phyloP scores from a whole-genome alignment of 2,888 invertebrate species.

The Ochlodes sylvanus region DNA sequence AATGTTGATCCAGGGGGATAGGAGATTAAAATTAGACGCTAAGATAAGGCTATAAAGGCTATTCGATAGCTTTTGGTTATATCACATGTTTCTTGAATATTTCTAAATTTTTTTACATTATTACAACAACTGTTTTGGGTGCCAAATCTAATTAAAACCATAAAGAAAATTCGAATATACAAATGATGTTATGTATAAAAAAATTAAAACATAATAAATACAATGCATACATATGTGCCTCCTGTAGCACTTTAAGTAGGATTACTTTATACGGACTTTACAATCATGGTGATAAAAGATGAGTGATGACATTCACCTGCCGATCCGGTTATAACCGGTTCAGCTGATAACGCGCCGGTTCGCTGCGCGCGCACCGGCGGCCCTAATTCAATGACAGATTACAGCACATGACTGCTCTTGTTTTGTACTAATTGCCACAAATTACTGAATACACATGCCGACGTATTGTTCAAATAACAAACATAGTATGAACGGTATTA shows the following conservation, averaged over 20 bases:
- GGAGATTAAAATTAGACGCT: no score
- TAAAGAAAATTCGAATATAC: not conserved
- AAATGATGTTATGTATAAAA: not conserved
- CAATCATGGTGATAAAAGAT: slow-evolving; percentile 25
- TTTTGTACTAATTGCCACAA: slow-evolving; percentile 14
- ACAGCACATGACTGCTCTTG: slow-evolving; percentile 19
- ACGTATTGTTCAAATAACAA: not conserved
- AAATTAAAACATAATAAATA: not conserved
- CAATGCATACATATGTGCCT: not conserved
- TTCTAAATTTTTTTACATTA: no score
- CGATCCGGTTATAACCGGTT: slow-evolving; percentile 46
- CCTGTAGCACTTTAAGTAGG: slow-evolving; percentile 15
- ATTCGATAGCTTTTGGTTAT: no score
- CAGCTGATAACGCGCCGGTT: slow-evolving; percentile 41
- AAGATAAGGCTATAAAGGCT: no score
- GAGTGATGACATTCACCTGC: slow-evolving; percentile 45
- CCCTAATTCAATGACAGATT: slow-evolving; percentile 40
- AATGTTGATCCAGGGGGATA: no score
- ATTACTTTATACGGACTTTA: slow-evolving; percentile 22
- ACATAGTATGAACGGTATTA: not conserved
- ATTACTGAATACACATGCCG: not conserved
- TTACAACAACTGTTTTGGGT: no score
- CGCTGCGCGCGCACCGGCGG: slow-evolving; percentile 41
- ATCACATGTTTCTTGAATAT: no score
- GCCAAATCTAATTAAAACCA: no score